A percentile compares a stretch with the other conserved stretches of the same genome.
phyloP scores from a whole-genome alignment of 1,140 invertebrate genomes.

The Tetraneura akinire region DNA sequence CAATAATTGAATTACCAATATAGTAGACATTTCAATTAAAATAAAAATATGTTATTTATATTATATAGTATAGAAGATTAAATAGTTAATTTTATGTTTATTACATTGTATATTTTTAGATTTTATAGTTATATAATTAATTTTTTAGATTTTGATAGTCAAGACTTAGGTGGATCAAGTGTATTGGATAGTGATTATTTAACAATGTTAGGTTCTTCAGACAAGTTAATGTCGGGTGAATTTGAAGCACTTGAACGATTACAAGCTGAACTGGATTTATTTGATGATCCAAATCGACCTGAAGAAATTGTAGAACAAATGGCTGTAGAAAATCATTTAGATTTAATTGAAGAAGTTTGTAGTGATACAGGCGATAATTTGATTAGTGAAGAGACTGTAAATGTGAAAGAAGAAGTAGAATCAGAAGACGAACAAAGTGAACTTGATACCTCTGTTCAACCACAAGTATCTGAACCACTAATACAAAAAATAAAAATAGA shows the following conservation, averaged over 20 bases:
- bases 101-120: background rate
- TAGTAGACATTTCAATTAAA: too few relatives aligned
- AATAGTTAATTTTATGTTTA: too few relatives aligned
- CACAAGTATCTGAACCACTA: background rate
- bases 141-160: conserved; percentile 45
- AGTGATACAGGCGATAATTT: background rate
- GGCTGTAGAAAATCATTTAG: conserved; percentile 38
- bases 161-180: conserved; percentile 45
- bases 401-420: background rate
- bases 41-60: too few relatives aligned
- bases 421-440: background rate
- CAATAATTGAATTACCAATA: too few relatives aligned
- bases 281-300: conserved; percentile 47
- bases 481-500: background rate
- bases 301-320: conserved; percentile 50
- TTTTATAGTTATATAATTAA: background rate
- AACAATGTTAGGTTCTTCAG: conserved; percentile 35
- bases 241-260: conserved; percentile 47
- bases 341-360: conserved; percentile 49
- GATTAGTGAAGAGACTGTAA: too few relatives aligned
- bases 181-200: conserved; percentile 43
- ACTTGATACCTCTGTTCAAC: background rate
- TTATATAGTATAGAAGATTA: too few relatives aligned
- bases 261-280: conserved; percentile 39
- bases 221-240: conserved; percentile 43